Base-by-base conservation (phyloP, 2,113 vertebrate species). In the Pterocles gutturalis region DNA sequence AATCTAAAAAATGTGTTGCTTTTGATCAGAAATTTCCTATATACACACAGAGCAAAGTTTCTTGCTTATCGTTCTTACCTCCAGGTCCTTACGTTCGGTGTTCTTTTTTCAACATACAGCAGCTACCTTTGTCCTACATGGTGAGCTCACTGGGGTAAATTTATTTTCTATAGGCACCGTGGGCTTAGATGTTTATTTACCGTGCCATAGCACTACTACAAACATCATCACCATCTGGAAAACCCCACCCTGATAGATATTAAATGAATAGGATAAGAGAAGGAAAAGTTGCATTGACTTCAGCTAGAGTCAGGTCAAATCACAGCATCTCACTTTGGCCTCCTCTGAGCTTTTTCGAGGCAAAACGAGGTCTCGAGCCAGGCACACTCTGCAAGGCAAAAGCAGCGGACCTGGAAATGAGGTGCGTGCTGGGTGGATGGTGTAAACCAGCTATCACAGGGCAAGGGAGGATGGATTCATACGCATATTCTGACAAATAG, bases 371-470 rank as follows among this genome's bases (percentile, higher is more conserved):
- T 45, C 69, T 71, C 1, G 8, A 78, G 85, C 53, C 43, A 81
- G 25, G 38, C 1, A 1, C 0, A 0, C 29, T 46, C 78, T 43
- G 34, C 31, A 12, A 33, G 66, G 38, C 4, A 3, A 73, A 73
- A 66, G 14, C 9, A 22, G 33, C 33, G 60, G 26, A 64, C 58
- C 34, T 62, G 82, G 36, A 83, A 88, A 73, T 0, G 0, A 57
- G 61, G 4, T 2, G 4, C 13, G 17, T 87, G 54, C 65, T 73
- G 78, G 14, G 65, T 9, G 18, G 66, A 48, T 16, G 28, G 18
- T 36, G 18, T 9, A 70, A 91, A 11, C 4, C 2, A 2, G 7
- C 36, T 57, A 31, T 29, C 45, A 34, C 36, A 80, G 33, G n/a
- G 33, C 29, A 46, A 20, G 41, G 28, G 29, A 77, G 17, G 34